Evolutionary conservation across 2,888 invertebrate genomes (phyloP), one percentile per base, ranked within the genome.

Genomic region (Drosophila flavopinicola): DNA sequence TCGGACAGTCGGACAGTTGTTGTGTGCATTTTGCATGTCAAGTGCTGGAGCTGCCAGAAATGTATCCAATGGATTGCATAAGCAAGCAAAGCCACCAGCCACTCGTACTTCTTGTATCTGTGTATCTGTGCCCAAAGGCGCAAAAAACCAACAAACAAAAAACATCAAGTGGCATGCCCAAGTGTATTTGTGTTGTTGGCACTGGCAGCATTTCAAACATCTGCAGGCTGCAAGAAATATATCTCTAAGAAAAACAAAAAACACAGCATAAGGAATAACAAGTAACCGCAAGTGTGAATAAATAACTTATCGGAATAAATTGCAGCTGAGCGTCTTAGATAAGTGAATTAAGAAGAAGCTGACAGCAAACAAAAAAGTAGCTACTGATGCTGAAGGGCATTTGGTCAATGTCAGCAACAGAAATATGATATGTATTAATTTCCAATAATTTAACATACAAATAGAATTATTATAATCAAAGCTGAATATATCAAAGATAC

Each of bases 1-100:
- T 13, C 70, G 54, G 39, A 53, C 53, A 54, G 33, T 15, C 53
- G 37, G 53, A 52, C 57, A 58, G n/a, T n/a, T n/a, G n/a, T n/a
- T n/a, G n/a, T n/a, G n/a, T 48, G 78, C 66, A 71, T 78, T 79
- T 78, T 83, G 85, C 80, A 80, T 84, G 78, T 77, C 80, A 77
- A 82, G 74, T 76, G 66, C 27, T 49, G 60, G 67, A 63, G 57
- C 59, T 64, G 57, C 49, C 17, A 32, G 9, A 59, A 71, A 35
- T 61, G 65, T 66, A 85, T 75, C 61, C 66, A 51, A 63, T 59
- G 80, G 68, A 75, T 79, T 79, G 79, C 79, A 79, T 79, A 84
- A 86, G 77, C 68, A 54, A 57, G 56, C 52, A 56, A 38, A 60
- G 35, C 35, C 15, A 44, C 29, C 32, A 42, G n/a, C 45, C 45